These are phyloP conservation scores for Bathynomus jamesi DNA, from an alignment of 1,140 invertebrate genomes.

Conservation along the genomic window DNA sequence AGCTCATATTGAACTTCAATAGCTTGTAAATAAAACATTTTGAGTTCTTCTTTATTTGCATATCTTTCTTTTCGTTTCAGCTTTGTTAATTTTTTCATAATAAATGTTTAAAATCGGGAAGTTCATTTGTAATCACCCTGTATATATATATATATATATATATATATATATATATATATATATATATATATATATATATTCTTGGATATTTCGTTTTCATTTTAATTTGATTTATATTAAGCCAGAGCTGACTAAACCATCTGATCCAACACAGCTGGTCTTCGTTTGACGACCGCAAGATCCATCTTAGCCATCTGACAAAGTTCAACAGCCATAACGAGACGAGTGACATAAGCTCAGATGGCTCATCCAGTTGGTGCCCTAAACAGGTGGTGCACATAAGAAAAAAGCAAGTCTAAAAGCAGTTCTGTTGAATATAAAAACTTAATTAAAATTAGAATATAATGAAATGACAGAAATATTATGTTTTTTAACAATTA, in stretches of 20 bases:
- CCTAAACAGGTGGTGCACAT: background rate
- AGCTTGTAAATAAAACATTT: too few relatives aligned
- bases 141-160: constrained; percentile 3
- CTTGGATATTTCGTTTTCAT: background rate
- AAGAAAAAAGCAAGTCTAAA: background rate
- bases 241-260: background rate
- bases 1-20: too few relatives aligned
- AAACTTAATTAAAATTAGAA: too few relatives aligned
- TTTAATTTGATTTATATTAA: background rate
- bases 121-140: too few relatives aligned
- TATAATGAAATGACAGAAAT: too few relatives aligned
- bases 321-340: background rate
- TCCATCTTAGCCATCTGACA: background rate
- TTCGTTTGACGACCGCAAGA: background rate
- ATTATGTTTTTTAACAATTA: too few relatives aligned
- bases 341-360: background rate
- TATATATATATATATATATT: background rate
- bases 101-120: too few relatives aligned
- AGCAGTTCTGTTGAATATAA: too few relatives aligned
- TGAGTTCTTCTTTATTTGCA: too few relatives aligned
- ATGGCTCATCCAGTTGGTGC: background rate
- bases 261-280: background rate
- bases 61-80: too few relatives aligned
- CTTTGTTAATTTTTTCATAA: too few relatives aligned
- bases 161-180: constrained; percentile 2